Evolutionary conservation across 1,140 invertebrate species (phyloP).

Genomic region (Mylabris phalerata): DNA sequence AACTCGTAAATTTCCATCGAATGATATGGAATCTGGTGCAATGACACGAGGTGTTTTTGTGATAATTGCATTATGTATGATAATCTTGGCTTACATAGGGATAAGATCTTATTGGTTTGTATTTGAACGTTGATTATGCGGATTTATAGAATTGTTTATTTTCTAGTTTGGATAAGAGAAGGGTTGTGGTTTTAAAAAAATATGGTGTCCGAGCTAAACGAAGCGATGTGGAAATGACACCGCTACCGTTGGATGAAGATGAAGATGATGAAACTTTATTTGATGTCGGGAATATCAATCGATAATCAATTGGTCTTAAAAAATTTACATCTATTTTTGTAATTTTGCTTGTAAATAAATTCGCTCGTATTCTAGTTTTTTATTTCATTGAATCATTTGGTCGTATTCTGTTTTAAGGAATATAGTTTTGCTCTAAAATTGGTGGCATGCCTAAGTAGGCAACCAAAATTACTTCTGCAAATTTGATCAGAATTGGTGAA

Average conservation of each 20-base stretch:
- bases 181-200: constrained; percentile 1
- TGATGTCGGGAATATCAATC: constrained; percentile 3
- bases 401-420: too few relatives aligned
- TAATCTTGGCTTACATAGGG: constrained; percentile 4
- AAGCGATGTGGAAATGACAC: constrained; percentile 8
- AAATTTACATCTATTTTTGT: too few relatives aligned
- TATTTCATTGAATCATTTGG: too few relatives aligned
- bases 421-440: too few relatives aligned
- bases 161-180: neutral
- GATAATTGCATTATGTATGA: neutral
- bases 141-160: neutral
- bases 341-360: too few relatives aligned
- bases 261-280: constrained; percentile 11
- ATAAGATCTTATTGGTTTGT: constrained; percentile 8
- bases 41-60: constrained; percentile 3
- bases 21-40: constrained; percentile 7
- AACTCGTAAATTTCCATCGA: neutral
- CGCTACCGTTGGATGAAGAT: constrained; percentile 7
- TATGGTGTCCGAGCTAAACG: constrained; percentile 3
- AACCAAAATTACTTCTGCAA: too few relatives aligned
- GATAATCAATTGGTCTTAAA: neutral
- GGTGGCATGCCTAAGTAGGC: too few relatives aligned
- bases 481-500: too few relatives aligned
- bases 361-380: too few relatives aligned
- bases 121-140: neutral